Evolutionary conservation across 2,797 vertebrate genomes (phyloP).

Genomic region (Telmatherina bonti): DNA sequence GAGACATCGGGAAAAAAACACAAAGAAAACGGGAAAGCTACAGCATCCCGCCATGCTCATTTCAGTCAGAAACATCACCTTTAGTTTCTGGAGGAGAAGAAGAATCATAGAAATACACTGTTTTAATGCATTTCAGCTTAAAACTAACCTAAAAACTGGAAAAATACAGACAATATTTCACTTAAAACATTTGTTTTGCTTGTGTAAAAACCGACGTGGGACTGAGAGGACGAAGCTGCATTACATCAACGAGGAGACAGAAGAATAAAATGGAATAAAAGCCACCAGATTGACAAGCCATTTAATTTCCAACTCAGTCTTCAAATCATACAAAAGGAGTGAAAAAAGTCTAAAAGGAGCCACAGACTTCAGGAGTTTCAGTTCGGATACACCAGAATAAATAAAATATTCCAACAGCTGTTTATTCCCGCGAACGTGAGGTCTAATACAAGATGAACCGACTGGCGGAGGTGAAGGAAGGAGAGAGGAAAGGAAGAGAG

Average conservation of each 20-base stretch:
- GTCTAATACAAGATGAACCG: constrained; percentile 68
- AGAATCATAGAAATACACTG: constrained; percentile 30
- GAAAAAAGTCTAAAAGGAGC: constrained; percentile 48
- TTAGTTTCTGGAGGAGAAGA: too few species aligned
- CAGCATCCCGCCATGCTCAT: background rate
- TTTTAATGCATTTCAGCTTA: constrained; percentile 3
- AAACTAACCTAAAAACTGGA: constrained; percentile 53
- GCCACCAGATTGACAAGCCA: constrained; percentile 54
- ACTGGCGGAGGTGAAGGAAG: constrained; percentile 52
- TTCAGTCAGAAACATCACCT: too few species aligned
- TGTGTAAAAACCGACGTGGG: constrained; percentile 27
- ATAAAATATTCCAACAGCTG: constrained; percentile 40
- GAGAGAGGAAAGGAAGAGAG: constrained; percentile 39
- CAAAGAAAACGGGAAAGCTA: background rate
- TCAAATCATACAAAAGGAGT: constrained; percentile 73
- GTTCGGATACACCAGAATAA: constrained; percentile 57
- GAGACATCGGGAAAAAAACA: background rate
- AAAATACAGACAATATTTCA: constrained; percentile 59
- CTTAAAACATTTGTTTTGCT: constrained; percentile 29
- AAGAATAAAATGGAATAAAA: too few species aligned
- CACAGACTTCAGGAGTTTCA: constrained; percentile 27
- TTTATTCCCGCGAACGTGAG: constrained; percentile 13
- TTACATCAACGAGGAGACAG: constrained; percentile 33
- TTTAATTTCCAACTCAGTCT: constrained; percentile 72
- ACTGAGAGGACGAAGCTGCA: constrained; percentile 10